Base-by-base conservation (phyloP, 1,140 invertebrate genomes). In the Diplogasteroides magnus region DNA sequence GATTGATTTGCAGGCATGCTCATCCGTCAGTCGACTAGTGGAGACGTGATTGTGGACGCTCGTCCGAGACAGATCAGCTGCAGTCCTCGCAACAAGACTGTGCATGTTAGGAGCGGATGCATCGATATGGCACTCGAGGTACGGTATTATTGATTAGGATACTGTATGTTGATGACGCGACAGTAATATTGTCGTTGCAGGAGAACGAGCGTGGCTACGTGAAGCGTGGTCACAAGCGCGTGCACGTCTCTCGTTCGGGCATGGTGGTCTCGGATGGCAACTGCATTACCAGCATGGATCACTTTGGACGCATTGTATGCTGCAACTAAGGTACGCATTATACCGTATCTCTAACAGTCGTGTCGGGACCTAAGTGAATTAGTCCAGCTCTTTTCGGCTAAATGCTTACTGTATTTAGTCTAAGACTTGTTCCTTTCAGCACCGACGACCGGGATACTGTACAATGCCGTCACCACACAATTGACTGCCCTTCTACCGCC, bases 201-300 rank as follows among this genome's bases (percentile, higher is more conserved):
- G 55, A 64, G 14, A 64, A 37, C 26, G 69, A 71, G 26, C 65
- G 32, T 27, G 37, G 56, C 28, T 71, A 55, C 31, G 59, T 71
- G n/a, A 71, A 71, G 64, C 1, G 31, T 29, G 69, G 69, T 13
- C 32, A 32, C 11, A 71, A 71, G 26, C 15, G 69, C 11, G 57
- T 71, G 23, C 69, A 71, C 64, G 63, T 65, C 19, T 66, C 63
- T 28, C 57, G 63, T 29, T 66, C 63, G n/a, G 69, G 69, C 27
- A 71, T 71, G 69, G 69, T 71, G 26, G 64, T 71, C 25, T 55
- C 31, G n/a, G n/a, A n/a, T n/a, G n/a, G n/a, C n/a, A n/a, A n/a
- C n/a, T n/a, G n/a, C n/a, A n/a, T n/a, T n/a, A n/a, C n/a, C n/a
- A n/a, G n/a, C n/a, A n/a, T n/a, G n/a, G n/a, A n/a, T n/a, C n/a